phyloP scores from a whole-genome alignment of 2,888 invertebrate species.

The Diaphora mendica region DNA sequence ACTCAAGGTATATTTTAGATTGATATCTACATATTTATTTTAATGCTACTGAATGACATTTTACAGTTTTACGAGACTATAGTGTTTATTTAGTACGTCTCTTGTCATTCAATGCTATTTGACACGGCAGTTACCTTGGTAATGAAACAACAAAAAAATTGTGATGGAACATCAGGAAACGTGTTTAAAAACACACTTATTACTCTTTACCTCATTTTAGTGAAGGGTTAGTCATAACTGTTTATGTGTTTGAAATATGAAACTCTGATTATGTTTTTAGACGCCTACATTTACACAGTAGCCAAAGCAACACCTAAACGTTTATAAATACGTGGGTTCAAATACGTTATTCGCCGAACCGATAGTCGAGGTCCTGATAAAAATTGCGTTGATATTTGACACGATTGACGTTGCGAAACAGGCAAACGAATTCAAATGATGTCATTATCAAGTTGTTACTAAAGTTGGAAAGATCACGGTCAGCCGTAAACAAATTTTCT shows the following conservation, averaged over 20 bases:
- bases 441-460: constrained; percentile 46
- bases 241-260: constrained; percentile 36
- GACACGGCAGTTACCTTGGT: constrained; percentile 15
- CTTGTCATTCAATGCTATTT: constrained; percentile 14
- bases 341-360: constrained; percentile 41
- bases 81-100: neutral
- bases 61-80: neutral
- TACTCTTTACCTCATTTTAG: constrained; percentile 13
- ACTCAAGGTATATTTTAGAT: neutral
- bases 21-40: neutral
- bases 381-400: constrained; percentile 38
- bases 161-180: constrained; percentile 26
- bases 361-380: constrained; percentile 34
- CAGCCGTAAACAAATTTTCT: constrained; percentile 21
- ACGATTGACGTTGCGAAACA: constrained; percentile 38
- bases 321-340: constrained; percentile 45
- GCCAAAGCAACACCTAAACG: constrained; percentile 39
- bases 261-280: constrained; percentile 28
- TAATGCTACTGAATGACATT: neutral
- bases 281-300: constrained; percentile 35
- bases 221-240: constrained; percentile 27
- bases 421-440: constrained; percentile 59
- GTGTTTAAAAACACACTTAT: constrained; percentile 8
- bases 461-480: constrained; percentile 55
- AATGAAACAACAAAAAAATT: constrained; percentile 25